Evolutionary conservation across 2,888 invertebrate species (phyloP), one percentile per base, ranked within the genome.

Genomic region (Palloptera scutellata): DNA sequence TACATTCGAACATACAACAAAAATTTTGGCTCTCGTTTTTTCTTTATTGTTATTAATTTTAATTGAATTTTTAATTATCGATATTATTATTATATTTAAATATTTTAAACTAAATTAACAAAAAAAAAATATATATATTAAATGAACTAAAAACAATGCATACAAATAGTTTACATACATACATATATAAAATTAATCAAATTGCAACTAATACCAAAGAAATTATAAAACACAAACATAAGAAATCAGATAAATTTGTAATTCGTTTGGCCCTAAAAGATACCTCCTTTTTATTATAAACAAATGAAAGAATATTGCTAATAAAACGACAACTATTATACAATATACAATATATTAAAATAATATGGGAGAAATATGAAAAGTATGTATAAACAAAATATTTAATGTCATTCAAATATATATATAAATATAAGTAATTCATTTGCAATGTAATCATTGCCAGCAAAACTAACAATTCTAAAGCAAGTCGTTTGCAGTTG

Each of bases 251-350:
- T 48, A 40, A 11, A 57, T 57, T 41, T 15, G 1, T 43, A 53
- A 55, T 64, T 70, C 17, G 70, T 70, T 70, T 70, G 70, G 64
- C 70, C 68, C 68, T 66, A 62, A 64, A 30, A 68, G 45, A 70
- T 68, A 70, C 70, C 70, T 70, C 68, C 61, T 55, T 66, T 66
- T 64, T 59, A 64, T 68, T 70, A 59, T 11, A 58, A 58, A 64
- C 43, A 53, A 41, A 43, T 43, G 15, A 40, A 48, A 48, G 40
- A 6, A 41, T 20, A 58, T 51, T 41, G 12, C 48, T 17, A 30
- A 42, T 41, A 17, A 42, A 54, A 43, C 30, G 6, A 6, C 30
- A 30, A 30, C 30, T 30, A 30, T 20, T 41, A 20, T 13, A 17
- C 19, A 9, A 42, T 42, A 13, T 41, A 13, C 9, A 30, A 30